Base-by-base conservation (phyloP, 2,797 vertebrate genomes). In the Siniperca scherzeri region DNA sequence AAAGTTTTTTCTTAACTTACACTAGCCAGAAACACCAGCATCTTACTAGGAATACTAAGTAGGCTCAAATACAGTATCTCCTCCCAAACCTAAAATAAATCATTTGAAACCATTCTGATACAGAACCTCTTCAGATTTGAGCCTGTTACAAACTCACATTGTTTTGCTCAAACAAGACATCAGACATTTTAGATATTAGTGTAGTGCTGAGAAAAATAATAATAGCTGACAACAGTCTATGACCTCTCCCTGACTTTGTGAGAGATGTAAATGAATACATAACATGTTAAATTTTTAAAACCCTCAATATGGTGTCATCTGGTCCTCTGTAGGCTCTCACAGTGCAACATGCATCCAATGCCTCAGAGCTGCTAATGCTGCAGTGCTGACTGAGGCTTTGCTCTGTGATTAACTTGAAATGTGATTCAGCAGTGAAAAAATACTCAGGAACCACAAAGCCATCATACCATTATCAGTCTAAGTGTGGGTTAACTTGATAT, bases 271-370 rank as follows among this genome's bases (percentile, higher is more conserved):
- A 90, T 75, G 70, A 90, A 83, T 40, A 85, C 77, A 84, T 88
- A 91, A 61, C 84, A 64, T 82, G 81, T 53, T 88, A 6, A 70
- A 89, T 91, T 84, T 93, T 92, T 90, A 87, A 92, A 89, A 52
- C 65, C 86, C 70, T 70, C 90, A 92, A 87, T 90, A 92, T 89
- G 91, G 91, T 89, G 89, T 92, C 87, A 86, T 88, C 86, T 92
- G 89, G 80, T 88, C 81, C 81, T 86, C 74, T 87, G 82, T 84
- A 59, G 85, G 70, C 84, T 87, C 76, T 84, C 56, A 13, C 78
- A 69, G 64, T 78, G 81, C 70, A 50, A 52, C 57, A 78, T 77
- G 81, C 38, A 48, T 77, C 80, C 81, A 83, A 79, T 48, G 83
- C 77, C 80, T 84, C 68, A 61, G 75, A 72, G 86, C 88, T 90